Base-by-base conservation (phyloP, 2,797 vertebrate species). In the Epinephelus coioides region DNA sequence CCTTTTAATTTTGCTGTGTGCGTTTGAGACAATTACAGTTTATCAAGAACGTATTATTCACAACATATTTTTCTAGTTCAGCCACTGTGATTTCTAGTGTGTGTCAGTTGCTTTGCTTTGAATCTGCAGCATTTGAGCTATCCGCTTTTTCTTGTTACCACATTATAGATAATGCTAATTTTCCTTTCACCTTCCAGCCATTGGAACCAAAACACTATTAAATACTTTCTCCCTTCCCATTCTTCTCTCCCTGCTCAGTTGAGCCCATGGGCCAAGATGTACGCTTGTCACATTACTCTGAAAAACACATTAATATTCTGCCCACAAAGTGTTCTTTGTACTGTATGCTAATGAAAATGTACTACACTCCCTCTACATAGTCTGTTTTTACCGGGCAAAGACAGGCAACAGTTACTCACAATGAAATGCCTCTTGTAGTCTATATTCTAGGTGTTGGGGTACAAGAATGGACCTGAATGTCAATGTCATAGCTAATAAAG, bases 101-200 rank as follows among this genome's bases (percentile, higher is more conserved):
- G 43, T 83, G 62, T 76, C 23, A 71, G 38, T 59, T 73, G 34
- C 54, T 76, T 44, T 34, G 49, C 18, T 79, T 82, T 63, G 2
- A 78, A 72, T 64, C 76, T 78, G 62, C 79, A 81, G 59, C 71
- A 81, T 84, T 76, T 76, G 55, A 76, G 72, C 74, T 1, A 57
- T 70, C 50, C 73, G 81, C 69, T 88, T 91, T 86, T 88, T 88
- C 89, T 91, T 86, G 84, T 92, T 92, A 88, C 82, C 79, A 66
- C 75, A 91, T 92, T 93, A 93, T 83, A 89, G 89, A 94, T 94
- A 89, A 90, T 92, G 75, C 82, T 82, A 84, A 88, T 93, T 94
- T 92, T 78, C 81, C 84, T 90, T 90, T 76, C 74, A 89, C 90
- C 89, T 94, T 86, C 59, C 63, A 93, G 91, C 74, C 51, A 46